Evolutionary conservation across 2,113 vertebrate genomes (phyloP), one percentile per base, ranked within the genome.

Genomic region (Columba janthina): DNA sequence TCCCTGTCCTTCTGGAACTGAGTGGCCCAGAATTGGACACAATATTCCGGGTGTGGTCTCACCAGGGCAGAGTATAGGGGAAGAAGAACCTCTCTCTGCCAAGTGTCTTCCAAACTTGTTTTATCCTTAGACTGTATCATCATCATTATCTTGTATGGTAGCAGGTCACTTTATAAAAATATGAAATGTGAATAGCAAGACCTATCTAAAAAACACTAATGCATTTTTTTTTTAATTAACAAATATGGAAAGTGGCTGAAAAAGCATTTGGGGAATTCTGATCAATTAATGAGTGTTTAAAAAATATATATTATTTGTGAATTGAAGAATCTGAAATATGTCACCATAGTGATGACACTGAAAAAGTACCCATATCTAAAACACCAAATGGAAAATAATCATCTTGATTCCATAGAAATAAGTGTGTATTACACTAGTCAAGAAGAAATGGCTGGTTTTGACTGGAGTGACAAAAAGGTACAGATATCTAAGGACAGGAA

Each of bases 81-180:
- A 40, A 40, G 40, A 40, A 13, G 40, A 40, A 40, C 40, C 40
- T 40, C 13, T 13, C 40, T 40, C 40, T 40, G 88, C 90, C 95
- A 96, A 94, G 84, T 73, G 53, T 34, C 69, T 97, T 93, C 94
- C 61, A 92, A 97, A 95, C 69, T 77, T 90, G 16, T 93, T 97
- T 96, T 90, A 88, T 96, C 85, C 76, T 96, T 95, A 96, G 85
- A 83, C 38, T 86, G 22, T 83, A 54, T 93, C 51, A 86, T 87
- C 81, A 67, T 78, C 60, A 66, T 90, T 53, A 74, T 48, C 44
- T 65, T 74, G 20, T 48, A 44, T 28, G 44, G 64, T 66, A 54
- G 36, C 50, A 85, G 26, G 46, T 72, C 66, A 69, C 2, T 0
- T 51, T 28, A 53, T 7, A 65, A 73, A 70, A 19, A 50, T 15